A percentile compares a stretch with the other conserved stretches of the same genome.
Evolutionary conservation across 2,113 vertebrate genomes (phyloP).

Genomic region (Plestiodon gilberti): DNA sequence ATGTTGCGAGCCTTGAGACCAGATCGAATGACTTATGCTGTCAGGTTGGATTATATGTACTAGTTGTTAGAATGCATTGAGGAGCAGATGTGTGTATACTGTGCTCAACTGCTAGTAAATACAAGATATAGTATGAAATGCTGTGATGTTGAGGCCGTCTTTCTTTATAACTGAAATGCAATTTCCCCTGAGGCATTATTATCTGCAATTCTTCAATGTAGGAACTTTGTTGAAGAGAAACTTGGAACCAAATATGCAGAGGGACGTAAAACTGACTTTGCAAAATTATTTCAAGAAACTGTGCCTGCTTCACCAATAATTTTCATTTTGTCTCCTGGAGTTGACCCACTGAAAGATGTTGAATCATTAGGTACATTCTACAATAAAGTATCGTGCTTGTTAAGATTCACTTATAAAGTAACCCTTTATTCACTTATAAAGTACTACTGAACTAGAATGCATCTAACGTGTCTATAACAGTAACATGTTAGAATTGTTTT

Average conservation of each 20-base stretch:
- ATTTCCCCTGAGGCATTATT: neutral
- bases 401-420: neutral
- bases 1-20: conserved; percentile 76
- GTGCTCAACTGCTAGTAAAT: conserved; percentile 40
- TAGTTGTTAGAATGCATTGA: conserved; percentile 8
- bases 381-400: neutral
- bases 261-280: conserved; percentile 76
- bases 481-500: neutral
- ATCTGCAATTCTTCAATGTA: conserved; percentile 50
- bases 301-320: conserved; percentile 72
- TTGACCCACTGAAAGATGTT: conserved; percentile 73
- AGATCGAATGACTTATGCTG: conserved; percentile 75
- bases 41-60: conserved; percentile 68
- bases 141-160: neutral
- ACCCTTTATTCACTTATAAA: neutral
- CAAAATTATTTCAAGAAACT: conserved; percentile 78
- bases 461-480: neutral
- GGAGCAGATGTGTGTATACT: conserved; percentile 23
- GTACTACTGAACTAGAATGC: neutral
- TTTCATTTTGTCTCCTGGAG: conserved; percentile 79
- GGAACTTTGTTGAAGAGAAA: conserved; percentile 82
- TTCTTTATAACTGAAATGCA: conserved; percentile 29
- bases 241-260: conserved; percentile 79
- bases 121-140: conserved; percentile 49
- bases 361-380: conserved; percentile 72